Evolutionary conservation across 2,113 vertebrate genomes (phyloP).

Genomic region (Lophius piscatorius): DNA sequence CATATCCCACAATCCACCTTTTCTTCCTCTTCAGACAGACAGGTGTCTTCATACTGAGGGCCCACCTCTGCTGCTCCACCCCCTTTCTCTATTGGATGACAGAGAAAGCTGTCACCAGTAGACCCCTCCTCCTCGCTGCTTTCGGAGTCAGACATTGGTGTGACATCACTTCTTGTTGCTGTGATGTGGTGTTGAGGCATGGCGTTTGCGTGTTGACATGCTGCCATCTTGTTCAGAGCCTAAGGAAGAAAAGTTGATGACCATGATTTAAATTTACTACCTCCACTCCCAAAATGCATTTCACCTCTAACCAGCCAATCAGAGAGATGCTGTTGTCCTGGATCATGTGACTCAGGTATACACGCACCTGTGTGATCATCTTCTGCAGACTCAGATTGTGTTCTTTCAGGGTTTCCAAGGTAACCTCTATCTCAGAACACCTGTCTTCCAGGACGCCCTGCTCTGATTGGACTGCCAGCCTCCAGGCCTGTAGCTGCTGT

Average conservation of each 20-base stretch:
- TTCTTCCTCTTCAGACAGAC: conserved; percentile 9
- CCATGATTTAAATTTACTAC: background rate
- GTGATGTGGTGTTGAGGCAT: background rate
- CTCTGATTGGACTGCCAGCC: conserved; percentile 78
- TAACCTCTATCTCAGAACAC: conserved; percentile 79
- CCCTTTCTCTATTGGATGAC: conserved; percentile 12
- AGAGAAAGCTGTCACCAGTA: background rate
- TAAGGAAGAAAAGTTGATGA: conserved; percentile 1
- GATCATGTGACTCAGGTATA: background rate
- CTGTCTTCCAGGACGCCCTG: conserved; percentile 79
- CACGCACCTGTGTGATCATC: conserved; percentile 70
- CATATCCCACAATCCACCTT: conserved; percentile 31
- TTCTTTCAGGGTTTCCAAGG: conserved; percentile 75
- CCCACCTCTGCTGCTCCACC: background rate
- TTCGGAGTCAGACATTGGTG: background rate
- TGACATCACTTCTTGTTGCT: background rate
- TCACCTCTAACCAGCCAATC: background rate
- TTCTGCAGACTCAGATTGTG: conserved; percentile 77
- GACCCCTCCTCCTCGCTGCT: background rate
- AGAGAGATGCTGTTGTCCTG: background rate
- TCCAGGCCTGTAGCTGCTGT: conserved; percentile 79
- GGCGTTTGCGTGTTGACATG: conserved; percentile 7
- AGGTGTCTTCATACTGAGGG: background rate
- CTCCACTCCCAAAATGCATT: background rate
- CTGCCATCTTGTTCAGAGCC: conserved; percentile 54